These are phyloP conservation scores for Plumapathes pennacea DNA, from an alignment of 92 coral and sea anemone species.

Conservation along the genomic window DNA sequence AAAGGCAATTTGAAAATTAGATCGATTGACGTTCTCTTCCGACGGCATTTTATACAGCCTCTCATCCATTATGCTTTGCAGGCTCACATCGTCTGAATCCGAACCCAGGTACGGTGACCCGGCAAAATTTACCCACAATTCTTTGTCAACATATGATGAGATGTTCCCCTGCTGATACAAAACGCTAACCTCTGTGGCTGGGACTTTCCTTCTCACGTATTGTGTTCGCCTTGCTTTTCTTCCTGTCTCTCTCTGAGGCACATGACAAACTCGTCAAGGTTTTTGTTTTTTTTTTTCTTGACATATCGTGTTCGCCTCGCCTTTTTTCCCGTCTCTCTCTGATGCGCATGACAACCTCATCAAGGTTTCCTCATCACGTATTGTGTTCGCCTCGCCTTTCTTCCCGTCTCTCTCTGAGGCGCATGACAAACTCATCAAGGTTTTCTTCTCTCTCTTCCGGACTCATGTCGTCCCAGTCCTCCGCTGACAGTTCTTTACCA, in stretches of 20 bases:
- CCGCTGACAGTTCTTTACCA: constrained; percentile 55
- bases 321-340: constrained; percentile 36
- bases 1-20: too few species aligned
- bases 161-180: too few species aligned
- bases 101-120: too few species aligned
- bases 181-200: too few species aligned
- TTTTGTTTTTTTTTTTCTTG: constrained; percentile 35
- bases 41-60: too few species aligned
- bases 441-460: constrained; percentile 50
- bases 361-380: not conserved
- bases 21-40: too few species aligned
- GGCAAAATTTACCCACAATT: too few species aligned
- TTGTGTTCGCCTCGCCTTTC: constrained; percentile 1
- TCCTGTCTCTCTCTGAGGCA: constrained; percentile 42
- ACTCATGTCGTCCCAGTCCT: constrained; percentile 73
- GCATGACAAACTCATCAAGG: constrained; percentile 30
- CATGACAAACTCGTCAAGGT: constrained; percentile 32
- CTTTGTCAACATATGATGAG: too few species aligned
- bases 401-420: constrained; percentile 39
- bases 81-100: too few species aligned
- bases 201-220: not conserved
- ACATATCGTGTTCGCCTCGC: not conserved
- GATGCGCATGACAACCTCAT: constrained; percentile 30
- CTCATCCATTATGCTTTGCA: too few species aligned
- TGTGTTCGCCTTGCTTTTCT: not conserved